A percentile compares a stretch with the other conserved stretches of the same genome.
These are phyloP conservation scores for Drosophila mayri DNA, from an alignment of 1,140 invertebrate species.

Conservation along the genomic window DNA sequence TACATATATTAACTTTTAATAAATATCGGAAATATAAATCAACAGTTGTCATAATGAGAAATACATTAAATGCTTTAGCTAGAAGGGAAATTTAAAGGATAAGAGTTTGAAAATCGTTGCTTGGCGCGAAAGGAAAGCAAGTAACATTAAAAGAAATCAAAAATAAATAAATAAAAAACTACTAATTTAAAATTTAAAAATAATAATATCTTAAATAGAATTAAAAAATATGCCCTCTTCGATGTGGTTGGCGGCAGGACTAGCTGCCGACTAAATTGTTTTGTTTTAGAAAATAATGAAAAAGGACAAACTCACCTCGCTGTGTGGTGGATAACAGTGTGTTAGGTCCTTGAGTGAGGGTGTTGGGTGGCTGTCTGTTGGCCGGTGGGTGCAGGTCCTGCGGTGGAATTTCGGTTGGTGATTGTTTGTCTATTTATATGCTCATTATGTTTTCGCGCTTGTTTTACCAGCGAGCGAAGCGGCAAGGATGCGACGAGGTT, in stretches of 20 bases:
- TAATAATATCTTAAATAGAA: neutral
- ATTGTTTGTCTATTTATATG: constrained; percentile 77
- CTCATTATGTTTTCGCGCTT: constrained; percentile 79
- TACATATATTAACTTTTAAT: too few species aligned
- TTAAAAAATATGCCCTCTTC: neutral
- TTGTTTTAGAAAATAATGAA: neutral
- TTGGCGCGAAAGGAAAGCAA: too few species aligned
- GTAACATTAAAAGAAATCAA: too few species aligned
- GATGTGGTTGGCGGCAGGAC: constrained; percentile 4
- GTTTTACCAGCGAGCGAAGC: constrained; percentile 61
- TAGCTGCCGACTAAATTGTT: constrained; percentile 14
- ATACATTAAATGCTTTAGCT: too few species aligned
- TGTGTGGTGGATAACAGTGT: constrained; percentile 24
- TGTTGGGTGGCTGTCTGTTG: neutral
- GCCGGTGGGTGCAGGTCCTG: neutral
- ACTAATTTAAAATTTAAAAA: neutral
- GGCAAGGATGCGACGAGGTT: constrained; percentile 5
- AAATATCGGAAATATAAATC: neutral
- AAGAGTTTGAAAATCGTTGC: too few species aligned
- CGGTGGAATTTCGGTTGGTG: constrained; percentile 25
- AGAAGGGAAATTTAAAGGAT: too few species aligned
- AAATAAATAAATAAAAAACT: too few species aligned
- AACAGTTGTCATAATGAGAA: too few species aligned
- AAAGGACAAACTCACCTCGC: constrained; percentile 24
- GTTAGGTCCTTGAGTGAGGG: neutral